Evolutionary conservation across 2,113 vertebrate genomes (phyloP).

Genomic region (Calyptomena viridis): DNA sequence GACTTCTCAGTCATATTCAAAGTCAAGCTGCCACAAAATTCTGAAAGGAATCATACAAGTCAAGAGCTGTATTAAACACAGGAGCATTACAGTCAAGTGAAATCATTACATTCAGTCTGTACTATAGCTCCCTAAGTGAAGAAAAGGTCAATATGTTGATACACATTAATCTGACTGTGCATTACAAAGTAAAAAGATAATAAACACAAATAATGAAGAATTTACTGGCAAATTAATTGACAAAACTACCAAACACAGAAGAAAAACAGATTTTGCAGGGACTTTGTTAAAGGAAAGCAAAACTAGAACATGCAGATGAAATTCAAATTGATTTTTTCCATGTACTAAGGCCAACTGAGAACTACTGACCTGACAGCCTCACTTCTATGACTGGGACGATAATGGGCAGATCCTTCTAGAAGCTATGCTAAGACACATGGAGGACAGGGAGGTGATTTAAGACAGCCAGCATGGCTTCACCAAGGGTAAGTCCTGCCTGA

Average conservation of each 20-base stretch:
- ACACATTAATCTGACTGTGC: neutral
- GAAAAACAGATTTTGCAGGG: neutral
- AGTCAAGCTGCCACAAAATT: constrained; percentile 13
- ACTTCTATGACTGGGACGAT: neutral
- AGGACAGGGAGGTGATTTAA: neutral
- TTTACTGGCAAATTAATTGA: neutral
- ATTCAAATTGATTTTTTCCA: neutral
- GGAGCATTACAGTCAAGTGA: neutral
- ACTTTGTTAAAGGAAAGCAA: neutral
- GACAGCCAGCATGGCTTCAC: accelerated
- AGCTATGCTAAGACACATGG: neutral
- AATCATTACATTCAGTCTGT: neutral
- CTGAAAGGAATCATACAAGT: neutral
- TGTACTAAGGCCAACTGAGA: neutral
- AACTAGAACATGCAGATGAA: neutral
- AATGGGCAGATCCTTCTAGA: neutral
- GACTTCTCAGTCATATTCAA: neutral
- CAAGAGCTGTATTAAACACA: neutral
- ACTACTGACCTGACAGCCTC: neutral
- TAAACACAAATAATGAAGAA: neutral
- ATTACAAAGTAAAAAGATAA: neutral
- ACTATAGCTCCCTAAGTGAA: neutral
- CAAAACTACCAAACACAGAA: neutral
- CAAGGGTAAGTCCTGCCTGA: neutral
- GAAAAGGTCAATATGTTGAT: neutral